Evolutionary conservation across 2,797 vertebrate genomes (phyloP).

Genomic region (Macrochelys suwanniensis): DNA sequence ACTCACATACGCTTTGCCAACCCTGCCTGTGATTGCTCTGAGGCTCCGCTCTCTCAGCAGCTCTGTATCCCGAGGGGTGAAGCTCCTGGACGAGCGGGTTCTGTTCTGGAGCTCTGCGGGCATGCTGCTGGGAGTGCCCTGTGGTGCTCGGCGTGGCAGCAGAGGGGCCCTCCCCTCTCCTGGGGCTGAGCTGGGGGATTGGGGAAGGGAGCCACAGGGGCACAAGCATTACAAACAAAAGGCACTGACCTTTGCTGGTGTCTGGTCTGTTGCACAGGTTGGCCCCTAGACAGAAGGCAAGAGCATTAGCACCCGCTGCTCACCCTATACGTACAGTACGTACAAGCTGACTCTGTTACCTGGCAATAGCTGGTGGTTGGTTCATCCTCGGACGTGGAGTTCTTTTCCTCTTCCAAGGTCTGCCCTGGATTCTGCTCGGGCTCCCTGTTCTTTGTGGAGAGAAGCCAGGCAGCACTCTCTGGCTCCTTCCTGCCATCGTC

Average conservation of each 20-base stretch:
- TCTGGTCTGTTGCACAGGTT: slow-evolving; percentile 11
- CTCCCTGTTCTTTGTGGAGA: slow-evolving; percentile 68
- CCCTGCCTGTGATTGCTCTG: not conserved
- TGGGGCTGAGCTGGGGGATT: not conserved
- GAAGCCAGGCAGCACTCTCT: slow-evolving; percentile 74
- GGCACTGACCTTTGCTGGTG: not conserved
- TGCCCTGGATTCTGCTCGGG: slow-evolving; percentile 69
- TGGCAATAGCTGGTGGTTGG: slow-evolving; percentile 81
- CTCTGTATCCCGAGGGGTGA: not conserved
- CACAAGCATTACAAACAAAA: not conserved
- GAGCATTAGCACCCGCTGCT: slow-evolving; percentile 23
- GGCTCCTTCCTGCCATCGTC: slow-evolving; percentile 75
- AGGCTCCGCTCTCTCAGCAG: not conserved
- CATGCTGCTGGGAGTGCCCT: too few relatives aligned
- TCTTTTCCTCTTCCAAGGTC: slow-evolving; percentile 73
- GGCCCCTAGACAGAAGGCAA: slow-evolving; percentile 38
- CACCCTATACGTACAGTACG: slow-evolving; percentile 31
- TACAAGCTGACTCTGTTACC: slow-evolving; percentile 75
- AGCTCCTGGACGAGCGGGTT: not conserved
- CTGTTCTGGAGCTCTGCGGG: too few relatives aligned
- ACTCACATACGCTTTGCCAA: not conserved
- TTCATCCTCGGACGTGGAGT: slow-evolving; percentile 78
- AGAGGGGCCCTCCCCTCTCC: not conserved
- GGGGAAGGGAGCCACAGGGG: not conserved
- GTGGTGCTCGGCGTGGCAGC: not conserved